Percentiles rank a stretch among this genome's conserved stretches.
phyloP scores from a whole-genome alignment of 1,140 invertebrate species.

The honey bee (Apis mellifera) region Amel_HAv3.1 CM009937.2:11669501-11670000 shows the following conservation, averaged over 20 bases:
- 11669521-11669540: neutral
- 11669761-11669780: neutral
- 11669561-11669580: slow-evolving; percentile 14
- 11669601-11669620: neutral
- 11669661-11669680: slow-evolving; percentile 37
- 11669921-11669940: too few relatives aligned
- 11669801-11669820: neutral
- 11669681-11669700: slow-evolving; percentile 37
- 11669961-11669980: neutral
- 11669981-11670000: neutral
- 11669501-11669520: neutral
- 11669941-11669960: neutral
- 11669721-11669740: neutral
- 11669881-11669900: too few relatives aligned
- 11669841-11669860: too few relatives aligned
- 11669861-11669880: too few relatives aligned
- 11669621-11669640: neutral
- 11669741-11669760: neutral
- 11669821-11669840: too few relatives aligned
- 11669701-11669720: slow-evolving; percentile 28
- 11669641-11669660: neutral
- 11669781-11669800: neutral
- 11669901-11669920: too few relatives aligned
- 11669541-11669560: neutral
- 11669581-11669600: too few relatives aligned